A percentile compares a stretch with the other conserved stretches of the same genome.
These are phyloP conservation scores for Vulpes vulpes DNA, from an alignment of 2,113 vertebrate species.

Conservation along the genomic window DNA sequence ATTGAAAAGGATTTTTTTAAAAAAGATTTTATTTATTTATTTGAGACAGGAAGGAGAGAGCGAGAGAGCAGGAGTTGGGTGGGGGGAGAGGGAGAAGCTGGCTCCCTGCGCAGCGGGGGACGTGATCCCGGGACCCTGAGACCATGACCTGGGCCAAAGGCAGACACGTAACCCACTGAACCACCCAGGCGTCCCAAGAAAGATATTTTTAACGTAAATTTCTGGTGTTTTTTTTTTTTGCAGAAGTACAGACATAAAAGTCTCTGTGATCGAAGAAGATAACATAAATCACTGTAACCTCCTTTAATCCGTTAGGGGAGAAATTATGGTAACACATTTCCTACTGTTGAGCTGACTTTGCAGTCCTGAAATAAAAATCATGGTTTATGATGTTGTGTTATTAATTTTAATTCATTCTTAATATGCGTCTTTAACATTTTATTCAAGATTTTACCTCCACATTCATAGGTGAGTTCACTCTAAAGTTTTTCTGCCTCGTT, in stretches of 20 bases:
- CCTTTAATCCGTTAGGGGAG: not conserved
- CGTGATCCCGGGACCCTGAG: no score
- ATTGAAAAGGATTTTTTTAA: not conserved
- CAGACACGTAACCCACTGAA: no score
- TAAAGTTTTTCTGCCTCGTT: not conserved
- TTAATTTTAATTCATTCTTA: not conserved
- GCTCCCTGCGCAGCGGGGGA: no score
- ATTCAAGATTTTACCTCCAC: not conserved
- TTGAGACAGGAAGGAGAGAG: no score
- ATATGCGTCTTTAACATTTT: not conserved
- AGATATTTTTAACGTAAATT: not conserved
- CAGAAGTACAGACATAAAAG: not conserved
- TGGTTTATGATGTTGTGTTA: not conserved
- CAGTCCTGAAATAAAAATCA: conserved; percentile 47
- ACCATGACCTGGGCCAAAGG: no score
- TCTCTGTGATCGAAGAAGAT: not conserved
- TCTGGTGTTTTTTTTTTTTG: not conserved
- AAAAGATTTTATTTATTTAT: no score
- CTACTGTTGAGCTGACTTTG: not conserved
- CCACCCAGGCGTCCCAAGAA: not conserved
- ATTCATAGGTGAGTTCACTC: not conserved
- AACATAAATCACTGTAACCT: not conserved
- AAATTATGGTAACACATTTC: not conserved
- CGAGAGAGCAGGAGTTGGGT: no score
- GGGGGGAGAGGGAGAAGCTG: no score